These are phyloP conservation scores for Poecilia picta DNA, from an alignment of 2,797 vertebrate species.

Conservation along the genomic window DNA sequence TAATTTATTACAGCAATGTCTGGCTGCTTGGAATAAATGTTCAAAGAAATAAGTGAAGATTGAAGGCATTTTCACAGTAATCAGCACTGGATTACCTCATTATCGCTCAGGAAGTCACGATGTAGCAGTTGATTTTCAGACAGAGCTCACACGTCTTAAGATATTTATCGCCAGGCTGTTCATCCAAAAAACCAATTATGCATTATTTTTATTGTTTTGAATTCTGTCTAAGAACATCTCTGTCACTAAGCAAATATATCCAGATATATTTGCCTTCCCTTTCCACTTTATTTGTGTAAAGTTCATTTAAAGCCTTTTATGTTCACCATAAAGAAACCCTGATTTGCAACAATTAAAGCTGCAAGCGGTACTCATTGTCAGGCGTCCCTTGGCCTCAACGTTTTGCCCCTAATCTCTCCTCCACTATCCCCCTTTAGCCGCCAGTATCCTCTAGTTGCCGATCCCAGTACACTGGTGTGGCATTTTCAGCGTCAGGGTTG, in stretches of 20 bases:
- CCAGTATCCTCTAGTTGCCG: slow-evolving; percentile 21
- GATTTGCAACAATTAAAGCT: slow-evolving; percentile 7
- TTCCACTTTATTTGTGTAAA: slow-evolving; percentile 8
- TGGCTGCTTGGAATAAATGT: not conserved
- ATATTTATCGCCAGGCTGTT: not conserved
- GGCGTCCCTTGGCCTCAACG: not conserved
- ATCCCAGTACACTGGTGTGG: slow-evolving; percentile 31
- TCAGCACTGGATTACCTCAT: not conserved
- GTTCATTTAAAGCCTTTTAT: slow-evolving; percentile 4
- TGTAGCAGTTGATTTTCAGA: not conserved
- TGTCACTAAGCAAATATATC: not conserved
- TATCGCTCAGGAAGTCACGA: not conserved
- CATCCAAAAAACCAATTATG: not conserved
- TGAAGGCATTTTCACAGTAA: not conserved
- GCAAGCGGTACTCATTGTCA: slow-evolving; percentile 7
- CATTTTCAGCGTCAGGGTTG: slow-evolving; percentile 53
- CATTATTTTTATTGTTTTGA: not conserved
- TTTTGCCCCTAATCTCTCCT: slow-evolving; percentile 11
- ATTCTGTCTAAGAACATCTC: not conserved
- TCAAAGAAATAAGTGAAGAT: not conserved
- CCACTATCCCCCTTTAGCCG: slow-evolving; percentile 3
- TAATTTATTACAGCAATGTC: not conserved
- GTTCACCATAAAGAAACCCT: not conserved
- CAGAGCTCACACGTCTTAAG: not conserved
- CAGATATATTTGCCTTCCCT: not conserved